These are phyloP conservation scores for Mystacides longicornis DNA, from an alignment of 2,888 invertebrate species.

Conservation along the genomic window DNA sequence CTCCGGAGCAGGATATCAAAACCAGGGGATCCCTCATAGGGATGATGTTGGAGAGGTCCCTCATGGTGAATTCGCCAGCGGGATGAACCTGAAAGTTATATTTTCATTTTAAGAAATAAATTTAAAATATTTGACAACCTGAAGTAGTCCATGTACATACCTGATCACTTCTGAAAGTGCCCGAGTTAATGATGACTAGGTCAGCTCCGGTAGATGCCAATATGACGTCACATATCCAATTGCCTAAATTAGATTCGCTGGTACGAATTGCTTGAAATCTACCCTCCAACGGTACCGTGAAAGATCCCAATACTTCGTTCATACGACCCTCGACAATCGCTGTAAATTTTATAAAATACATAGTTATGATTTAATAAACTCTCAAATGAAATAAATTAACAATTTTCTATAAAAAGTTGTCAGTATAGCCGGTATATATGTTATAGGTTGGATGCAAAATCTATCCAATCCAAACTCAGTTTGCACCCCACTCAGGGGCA, in stretches of 20 bases:
- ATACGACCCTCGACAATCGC: slow-evolving; percentile 76
- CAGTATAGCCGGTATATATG: no score
- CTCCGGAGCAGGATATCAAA: slow-evolving; percentile 66
- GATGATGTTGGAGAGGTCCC: slow-evolving; percentile 74
- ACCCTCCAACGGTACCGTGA: slow-evolving; percentile 82
- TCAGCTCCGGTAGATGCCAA: slow-evolving; percentile 81
- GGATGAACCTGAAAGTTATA: slow-evolving; percentile 75
- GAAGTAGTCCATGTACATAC: slow-evolving; percentile 29
- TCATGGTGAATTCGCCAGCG: slow-evolving; percentile 76
- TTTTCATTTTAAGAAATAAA: background rate
- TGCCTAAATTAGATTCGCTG: slow-evolving; percentile 82
- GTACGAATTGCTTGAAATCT: slow-evolving; percentile 73
- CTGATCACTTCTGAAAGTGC: slow-evolving; percentile 74
- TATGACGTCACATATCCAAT: slow-evolving; percentile 77
- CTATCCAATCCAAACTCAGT: no score
- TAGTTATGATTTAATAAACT: no score
- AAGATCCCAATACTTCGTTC: slow-evolving; percentile 74
- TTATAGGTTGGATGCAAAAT: no score
- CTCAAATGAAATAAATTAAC: no score
- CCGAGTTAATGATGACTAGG: slow-evolving; percentile 78
- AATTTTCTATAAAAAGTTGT: no score
- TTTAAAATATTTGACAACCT: background rate
- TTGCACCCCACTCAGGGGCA: no score
- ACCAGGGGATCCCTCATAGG: slow-evolving; percentile 82
- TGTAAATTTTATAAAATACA: no score